phyloP scores from a whole-genome alignment of 2,888 invertebrate species.

The Cynaeus angustus region DNA sequence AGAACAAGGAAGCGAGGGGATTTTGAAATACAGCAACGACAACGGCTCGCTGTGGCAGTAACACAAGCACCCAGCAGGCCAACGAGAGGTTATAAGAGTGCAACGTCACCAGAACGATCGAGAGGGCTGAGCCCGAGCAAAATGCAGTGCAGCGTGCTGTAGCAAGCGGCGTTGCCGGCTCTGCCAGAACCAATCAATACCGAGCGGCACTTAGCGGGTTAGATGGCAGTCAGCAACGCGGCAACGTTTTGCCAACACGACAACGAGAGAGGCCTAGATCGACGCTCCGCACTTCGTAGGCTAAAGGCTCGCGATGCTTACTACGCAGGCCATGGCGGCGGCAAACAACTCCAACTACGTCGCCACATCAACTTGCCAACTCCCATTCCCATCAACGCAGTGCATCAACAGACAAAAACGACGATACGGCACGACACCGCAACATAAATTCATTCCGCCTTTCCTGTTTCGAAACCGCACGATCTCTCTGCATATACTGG shows the following conservation, averaged over 20 bases:
- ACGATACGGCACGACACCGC: constrained; percentile 44
- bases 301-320: constrained; percentile 36
- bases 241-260: constrained; percentile 52
- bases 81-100: constrained; percentile 56
- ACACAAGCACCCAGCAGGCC: constrained; percentile 41
- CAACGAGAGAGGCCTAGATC: constrained; percentile 38
- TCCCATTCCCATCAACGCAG: constrained; percentile 38
- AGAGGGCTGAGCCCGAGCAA: constrained; percentile 55
- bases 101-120: constrained; percentile 56
- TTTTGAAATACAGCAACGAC: constrained; percentile 44
- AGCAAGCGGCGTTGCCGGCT: constrained; percentile 67
- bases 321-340: constrained; percentile 44
- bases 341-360: constrained; percentile 44
- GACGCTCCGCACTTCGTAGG: constrained; percentile 43
- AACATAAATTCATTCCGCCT: constrained; percentile 38
- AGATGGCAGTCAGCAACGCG: constrained; percentile 60
- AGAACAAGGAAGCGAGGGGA: constrained; percentile 33
- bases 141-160: constrained; percentile 69
- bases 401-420: constrained; percentile 40
- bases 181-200: constrained; percentile 68
- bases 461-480: constrained; percentile 9
- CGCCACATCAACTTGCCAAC: constrained; percentile 41
- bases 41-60: constrained; percentile 35
- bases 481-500: not conserved
- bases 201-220: constrained; percentile 63